Evolutionary conservation across 2,113 vertebrate genomes (phyloP).

Genomic region (Rostratula benghalensis): DNA sequence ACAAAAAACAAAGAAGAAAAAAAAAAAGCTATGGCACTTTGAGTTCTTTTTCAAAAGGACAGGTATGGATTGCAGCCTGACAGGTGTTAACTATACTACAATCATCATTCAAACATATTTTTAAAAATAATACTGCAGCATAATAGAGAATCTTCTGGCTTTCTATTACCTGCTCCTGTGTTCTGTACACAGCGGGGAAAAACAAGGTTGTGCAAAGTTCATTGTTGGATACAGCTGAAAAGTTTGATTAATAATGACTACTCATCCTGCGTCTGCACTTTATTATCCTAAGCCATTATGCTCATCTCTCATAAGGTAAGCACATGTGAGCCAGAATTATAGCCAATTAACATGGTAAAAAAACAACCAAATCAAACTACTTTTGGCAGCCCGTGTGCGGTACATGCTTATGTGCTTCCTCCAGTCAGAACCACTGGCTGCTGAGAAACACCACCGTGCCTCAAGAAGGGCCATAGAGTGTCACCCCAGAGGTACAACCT

Average conservation of each 20-base stretch:
- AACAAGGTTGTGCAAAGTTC: background rate
- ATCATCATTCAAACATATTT: background rate
- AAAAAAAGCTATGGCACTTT: background rate
- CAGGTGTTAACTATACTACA: background rate
- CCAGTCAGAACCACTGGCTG: background rate
- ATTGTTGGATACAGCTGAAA: background rate
- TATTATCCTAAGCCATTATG: background rate
- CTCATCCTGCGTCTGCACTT: background rate
- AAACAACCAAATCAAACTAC: background rate
- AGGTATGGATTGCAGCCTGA: background rate
- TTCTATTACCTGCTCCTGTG: background rate
- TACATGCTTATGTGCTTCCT: background rate
- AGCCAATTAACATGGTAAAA: background rate
- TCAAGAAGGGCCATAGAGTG: background rate
- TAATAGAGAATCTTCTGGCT: background rate
- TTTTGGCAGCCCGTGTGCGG: background rate
- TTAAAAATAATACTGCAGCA: background rate
- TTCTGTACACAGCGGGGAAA: background rate
- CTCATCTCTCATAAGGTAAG: background rate
- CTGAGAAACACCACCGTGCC: background rate
- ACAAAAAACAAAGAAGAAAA: background rate
- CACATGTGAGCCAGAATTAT: background rate
- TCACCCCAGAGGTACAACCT: background rate
- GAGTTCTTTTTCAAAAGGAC: background rate
- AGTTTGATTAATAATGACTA: background rate